These are phyloP conservation scores for Drosophila stalkeri DNA, from an alignment of 2,888 invertebrate species.

Conservation along the genomic window DNA sequence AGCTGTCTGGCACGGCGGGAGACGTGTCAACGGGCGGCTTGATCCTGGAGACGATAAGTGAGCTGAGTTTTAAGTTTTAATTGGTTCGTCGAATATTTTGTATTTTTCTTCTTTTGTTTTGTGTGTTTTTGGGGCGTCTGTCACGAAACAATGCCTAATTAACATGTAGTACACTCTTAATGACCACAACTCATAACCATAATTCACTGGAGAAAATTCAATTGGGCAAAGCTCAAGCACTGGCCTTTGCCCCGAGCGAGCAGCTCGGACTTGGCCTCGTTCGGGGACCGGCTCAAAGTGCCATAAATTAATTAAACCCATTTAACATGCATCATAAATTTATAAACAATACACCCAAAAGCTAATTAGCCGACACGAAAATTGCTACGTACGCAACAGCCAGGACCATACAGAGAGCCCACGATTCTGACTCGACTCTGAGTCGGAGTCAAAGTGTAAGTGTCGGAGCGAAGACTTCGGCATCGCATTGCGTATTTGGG, in stretches of 20 bases:
- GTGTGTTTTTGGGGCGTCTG: constrained; percentile 6
- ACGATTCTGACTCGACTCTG: not conserved
- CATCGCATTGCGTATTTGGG: constrained; percentile 54
- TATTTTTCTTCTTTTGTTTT: not conserved
- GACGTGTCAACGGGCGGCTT: constrained; percentile 30
- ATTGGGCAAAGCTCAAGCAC: constrained; percentile 63
- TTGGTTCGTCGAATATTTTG: constrained; percentile 35
- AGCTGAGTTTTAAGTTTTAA: constrained; percentile 60
- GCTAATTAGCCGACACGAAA: constrained; percentile 80
- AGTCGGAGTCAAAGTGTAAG: constrained; percentile 48
- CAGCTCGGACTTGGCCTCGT: constrained; percentile 20
- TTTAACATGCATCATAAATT: constrained; percentile 82
- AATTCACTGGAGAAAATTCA: constrained; percentile 71
- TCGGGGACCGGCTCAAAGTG: constrained; percentile 53
- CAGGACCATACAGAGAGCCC: constrained; percentile 25
- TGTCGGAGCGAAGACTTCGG: constrained; percentile 34
- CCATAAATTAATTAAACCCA: constrained; percentile 81
- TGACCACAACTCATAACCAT: constrained; percentile 53
- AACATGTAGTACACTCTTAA: constrained; percentile 48
- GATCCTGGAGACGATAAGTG: constrained; percentile 63
- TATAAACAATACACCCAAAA: constrained; percentile 81
- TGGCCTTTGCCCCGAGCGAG: constrained; percentile 13
- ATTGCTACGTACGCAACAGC: constrained; percentile 63
- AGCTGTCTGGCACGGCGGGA: constrained; percentile 68
- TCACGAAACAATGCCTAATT: constrained; percentile 22